Percentiles rank a stretch among this genome's conserved stretches.
Conservation (phyloP, 2,888 invertebrate species). For the Cryptophagus acutangulus region DNA sequence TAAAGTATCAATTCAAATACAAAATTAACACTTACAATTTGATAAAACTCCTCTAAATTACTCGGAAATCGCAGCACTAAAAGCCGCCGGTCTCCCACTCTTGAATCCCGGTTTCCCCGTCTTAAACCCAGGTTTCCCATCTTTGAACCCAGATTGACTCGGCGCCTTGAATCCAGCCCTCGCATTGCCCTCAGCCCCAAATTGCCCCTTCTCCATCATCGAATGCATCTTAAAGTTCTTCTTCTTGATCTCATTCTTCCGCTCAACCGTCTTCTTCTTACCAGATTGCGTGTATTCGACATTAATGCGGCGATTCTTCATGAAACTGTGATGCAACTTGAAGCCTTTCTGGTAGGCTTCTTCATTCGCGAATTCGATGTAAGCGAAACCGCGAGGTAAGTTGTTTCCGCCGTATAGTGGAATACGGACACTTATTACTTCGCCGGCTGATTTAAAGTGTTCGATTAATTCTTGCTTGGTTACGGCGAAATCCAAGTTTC, state of each 20-base stretch:
- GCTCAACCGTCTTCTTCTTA: conserved; percentile 39
- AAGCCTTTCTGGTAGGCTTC: conserved; percentile 49
- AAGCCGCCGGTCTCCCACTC: too few relatives aligned
- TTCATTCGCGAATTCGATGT: conserved; percentile 46
- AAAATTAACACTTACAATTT: too few relatives aligned
- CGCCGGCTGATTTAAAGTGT: conserved; percentile 48
- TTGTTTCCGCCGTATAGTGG: conserved; percentile 40
- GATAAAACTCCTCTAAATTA: too few relatives aligned
- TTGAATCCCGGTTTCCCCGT: too few relatives aligned
- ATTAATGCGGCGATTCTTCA: conserved; percentile 46
- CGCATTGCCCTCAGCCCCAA: too few relatives aligned
- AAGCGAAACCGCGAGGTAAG: conserved; percentile 47
- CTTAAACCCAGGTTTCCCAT: too few relatives aligned
- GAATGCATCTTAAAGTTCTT: conserved; percentile 49
- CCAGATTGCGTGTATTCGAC: conserved; percentile 46
- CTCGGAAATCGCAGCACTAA: too few relatives aligned
- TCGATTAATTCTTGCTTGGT: conserved; percentile 43
- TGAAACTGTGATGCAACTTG: conserved; percentile 44
- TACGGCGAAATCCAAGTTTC: conserved; percentile 46
- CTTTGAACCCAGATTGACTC: too few relatives aligned
- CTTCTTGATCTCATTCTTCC: conserved; percentile 39
- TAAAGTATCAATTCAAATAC: too few relatives aligned
- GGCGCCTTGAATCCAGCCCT: too few relatives aligned
- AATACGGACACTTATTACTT: conserved; percentile 44
- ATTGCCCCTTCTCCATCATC: conserved; percentile 45